These are phyloP conservation scores for Drosophila testacea DNA, from an alignment of 2,888 invertebrate genomes.

Conservation along the genomic window DNA sequence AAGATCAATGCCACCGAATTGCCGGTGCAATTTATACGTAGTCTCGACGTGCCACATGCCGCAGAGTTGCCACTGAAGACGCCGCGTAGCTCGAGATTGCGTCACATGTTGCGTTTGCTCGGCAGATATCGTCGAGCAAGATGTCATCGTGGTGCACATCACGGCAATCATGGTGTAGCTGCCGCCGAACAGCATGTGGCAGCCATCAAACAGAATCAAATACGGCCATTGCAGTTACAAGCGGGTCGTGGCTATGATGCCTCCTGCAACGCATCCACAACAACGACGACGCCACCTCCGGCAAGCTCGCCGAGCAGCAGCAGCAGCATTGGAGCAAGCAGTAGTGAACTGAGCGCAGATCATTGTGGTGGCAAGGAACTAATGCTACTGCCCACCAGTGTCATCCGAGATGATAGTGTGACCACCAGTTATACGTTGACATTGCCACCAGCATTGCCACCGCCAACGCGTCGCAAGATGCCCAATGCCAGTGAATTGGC, in stretches of 20 bases:
- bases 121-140: slow-evolving; percentile 84
- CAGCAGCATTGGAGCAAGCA: slow-evolving; percentile 19
- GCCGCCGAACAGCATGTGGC: slow-evolving; percentile 56
- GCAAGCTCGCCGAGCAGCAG: slow-evolving; percentile 60
- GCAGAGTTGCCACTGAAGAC: slow-evolving; percentile 52
- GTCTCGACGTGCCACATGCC: slow-evolving; percentile 36
- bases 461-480: slow-evolving; percentile 86
- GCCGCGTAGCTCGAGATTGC: slow-evolving; percentile 73
- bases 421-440: slow-evolving; percentile 78
- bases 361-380: slow-evolving; percentile 69
- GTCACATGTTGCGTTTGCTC: slow-evolving; percentile 84
- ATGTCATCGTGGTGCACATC: slow-evolving; percentile 72
- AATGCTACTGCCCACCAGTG: slow-evolving; percentile 83
- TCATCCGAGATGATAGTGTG: slow-evolving; percentile 83
- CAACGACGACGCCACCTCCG: slow-evolving; percentile 61
- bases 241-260: slow-evolving; percentile 51
- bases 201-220: slow-evolving; percentile 85
- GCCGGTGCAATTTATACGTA: slow-evolving; percentile 62
- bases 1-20: slow-evolving; percentile 77
- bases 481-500: slow-evolving; percentile 86
- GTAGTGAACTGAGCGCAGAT: slow-evolving; percentile 43
- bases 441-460: slow-evolving; percentile 85
- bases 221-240: slow-evolving; percentile 82
- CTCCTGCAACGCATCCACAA: slow-evolving; percentile 28
- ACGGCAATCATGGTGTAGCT: slow-evolving; percentile 36